Evolutionary conservation across 2,113 vertebrate species (phyloP), one percentile per base, ranked within the genome.

Genomic region (Actinemys pallida): DNA sequence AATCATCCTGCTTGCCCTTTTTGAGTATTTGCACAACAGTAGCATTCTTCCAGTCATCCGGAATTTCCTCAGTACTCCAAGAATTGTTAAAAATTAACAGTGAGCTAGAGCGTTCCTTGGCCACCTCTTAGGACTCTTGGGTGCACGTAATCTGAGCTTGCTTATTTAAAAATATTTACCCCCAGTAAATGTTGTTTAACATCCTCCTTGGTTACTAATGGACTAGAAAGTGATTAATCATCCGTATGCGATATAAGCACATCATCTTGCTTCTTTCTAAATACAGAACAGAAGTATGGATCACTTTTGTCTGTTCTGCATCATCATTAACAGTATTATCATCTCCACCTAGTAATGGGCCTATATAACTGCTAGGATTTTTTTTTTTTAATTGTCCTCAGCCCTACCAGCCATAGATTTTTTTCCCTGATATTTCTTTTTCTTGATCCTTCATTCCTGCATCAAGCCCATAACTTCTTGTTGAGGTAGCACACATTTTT

Each of bases 121-220:
- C 95, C 83, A 90, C 52, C 86, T 93, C 69, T 93, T 86, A 94
- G 93, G 84, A 80, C 81, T 75, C 65, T 87, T 90, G 62, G 56
- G 49, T 93, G 81, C 89, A 95, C 96, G 87, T 92, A 89, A 91
- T 79, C 62, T 39, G 94, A 85, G 93, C 92, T 93, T 96, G 81
- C 92, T 94, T 94, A 95, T 95, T 96, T 88, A 96, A 94, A 96
- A 93, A 1, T 87, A 80, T 90, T 96, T 96, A 92, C 95, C 96
- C 81, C 39, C 90, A 24, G 83, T 88, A 83, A 57, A 65, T 96
- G 92, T 96, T 96, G 93, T 97, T 93, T 54, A 89, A 57, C 93
- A 84, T 83, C 85, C 47, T 94, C 81, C 87, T 94, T 96, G 96
- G 83, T 92, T 96, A 62, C 87, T 86, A 45, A 11, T 80, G 57